These are phyloP conservation scores for Orestias chungarensis DNA, from an alignment of 2,797 vertebrate species.

Conservation along the genomic window DNA sequence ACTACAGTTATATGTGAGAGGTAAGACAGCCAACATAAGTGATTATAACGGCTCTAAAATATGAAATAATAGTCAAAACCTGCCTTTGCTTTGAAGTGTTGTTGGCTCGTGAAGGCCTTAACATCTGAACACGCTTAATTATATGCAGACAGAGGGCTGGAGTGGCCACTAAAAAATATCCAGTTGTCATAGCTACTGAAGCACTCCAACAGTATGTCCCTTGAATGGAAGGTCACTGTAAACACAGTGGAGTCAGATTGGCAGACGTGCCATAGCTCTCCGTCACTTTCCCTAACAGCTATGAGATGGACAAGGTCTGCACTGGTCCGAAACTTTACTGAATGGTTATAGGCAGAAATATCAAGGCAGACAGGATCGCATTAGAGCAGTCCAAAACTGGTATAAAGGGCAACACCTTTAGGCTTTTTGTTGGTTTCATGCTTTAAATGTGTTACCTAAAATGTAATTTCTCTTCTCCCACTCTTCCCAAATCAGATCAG, in stretches of 20 bases:
- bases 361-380: not conserved
- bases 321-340: slow-evolving; percentile 18
- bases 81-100: slow-evolving; percentile 24
- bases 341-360: not conserved
- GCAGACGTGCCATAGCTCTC: slow-evolving; percentile 36
- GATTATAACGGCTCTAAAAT: not conserved
- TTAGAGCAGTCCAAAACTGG: not conserved
- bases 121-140: slow-evolving; percentile 48
- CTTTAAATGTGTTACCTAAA: too few relatives aligned
- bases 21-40: not conserved
- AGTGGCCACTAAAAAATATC: slow-evolving; percentile 54
- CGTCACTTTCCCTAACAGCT: slow-evolving; percentile 16
- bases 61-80: slow-evolving; percentile 17
- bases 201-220: slow-evolving; percentile 48
- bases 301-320: slow-evolving; percentile 23
- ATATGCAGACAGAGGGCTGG: slow-evolving; percentile 47
- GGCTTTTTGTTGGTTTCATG: not conserved
- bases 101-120: slow-evolving; percentile 23
- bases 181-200: slow-evolving; percentile 63
- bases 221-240: slow-evolving; percentile 53
- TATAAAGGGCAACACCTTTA: not conserved
- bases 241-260: slow-evolving; percentile 55
- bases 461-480: too few relatives aligned
- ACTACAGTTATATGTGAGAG: not conserved
- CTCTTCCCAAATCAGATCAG: not conserved